Evolutionary conservation across 2,888 invertebrate genomes (phyloP).

Genomic region (Sphecodes monilicornis): DNA sequence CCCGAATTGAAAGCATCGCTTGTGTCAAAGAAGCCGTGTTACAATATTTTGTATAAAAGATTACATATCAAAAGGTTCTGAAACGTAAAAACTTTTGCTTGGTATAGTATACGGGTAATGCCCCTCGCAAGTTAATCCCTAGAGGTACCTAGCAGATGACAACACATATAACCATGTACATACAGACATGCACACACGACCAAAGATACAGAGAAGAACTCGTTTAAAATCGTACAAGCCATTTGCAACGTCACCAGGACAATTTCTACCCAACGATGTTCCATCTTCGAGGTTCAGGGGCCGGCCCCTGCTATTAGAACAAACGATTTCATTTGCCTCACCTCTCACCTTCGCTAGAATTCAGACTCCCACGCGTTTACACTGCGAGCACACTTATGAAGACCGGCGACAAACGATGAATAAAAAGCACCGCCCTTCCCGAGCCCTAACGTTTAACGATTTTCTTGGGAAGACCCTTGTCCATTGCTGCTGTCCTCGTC

Average conservation of each 20-base stretch:
- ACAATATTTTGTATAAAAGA: background rate
- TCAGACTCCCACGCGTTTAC: background rate
- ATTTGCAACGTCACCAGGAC: constrained; percentile 70
- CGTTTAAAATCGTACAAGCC: constrained; percentile 54
- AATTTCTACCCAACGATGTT: constrained; percentile 68
- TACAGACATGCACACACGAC: too few relatives aligned
- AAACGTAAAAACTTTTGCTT: background rate
- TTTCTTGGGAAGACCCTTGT: background rate
- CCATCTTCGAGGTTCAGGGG: constrained; percentile 65
- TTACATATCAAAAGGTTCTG: background rate
- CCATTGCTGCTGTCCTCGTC: background rate
- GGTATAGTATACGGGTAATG: background rate
- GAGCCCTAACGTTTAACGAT: background rate
- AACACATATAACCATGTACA: background rate
- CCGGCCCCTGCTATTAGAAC: constrained; percentile 67
- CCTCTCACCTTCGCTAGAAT: constrained; percentile 1
- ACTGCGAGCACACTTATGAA: background rate
- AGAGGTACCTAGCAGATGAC: background rate
- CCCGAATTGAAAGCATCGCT: background rate
- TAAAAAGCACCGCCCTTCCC: background rate
- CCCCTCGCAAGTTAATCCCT: background rate
- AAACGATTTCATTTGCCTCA: constrained; percentile 70
- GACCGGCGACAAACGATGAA: background rate
- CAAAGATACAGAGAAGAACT: constrained; percentile 21
- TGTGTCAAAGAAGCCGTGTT: background rate